phyloP scores from a whole-genome alignment of 1,140 invertebrate species.

The Sitobion miscanthi region DNA sequence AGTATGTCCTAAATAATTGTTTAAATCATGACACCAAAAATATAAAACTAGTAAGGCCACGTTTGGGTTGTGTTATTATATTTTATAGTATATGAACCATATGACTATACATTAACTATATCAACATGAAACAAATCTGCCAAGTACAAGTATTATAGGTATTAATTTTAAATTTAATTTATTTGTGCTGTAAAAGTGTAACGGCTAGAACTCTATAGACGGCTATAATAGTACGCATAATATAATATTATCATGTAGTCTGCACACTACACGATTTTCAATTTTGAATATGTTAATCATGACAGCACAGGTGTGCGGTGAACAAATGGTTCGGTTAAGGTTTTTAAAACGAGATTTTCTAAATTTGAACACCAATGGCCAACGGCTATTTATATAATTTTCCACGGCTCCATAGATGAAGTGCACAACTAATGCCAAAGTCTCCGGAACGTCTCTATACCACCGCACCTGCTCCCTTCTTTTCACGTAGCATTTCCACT shows the following conservation, averaged over 20 bases:
- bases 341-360: constrained; percentile 47
- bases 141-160: neutral
- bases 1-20: neutral
- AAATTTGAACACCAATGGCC: constrained; percentile 53
- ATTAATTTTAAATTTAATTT: neutral
- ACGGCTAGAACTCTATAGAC: neutral
- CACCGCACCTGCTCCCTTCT: constrained; percentile 48
- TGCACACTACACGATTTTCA: neutral
- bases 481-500: neutral
- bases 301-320: constrained; percentile 29
- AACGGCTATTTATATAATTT: constrained; percentile 54
- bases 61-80: neutral
- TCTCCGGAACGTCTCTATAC: constrained; percentile 50
- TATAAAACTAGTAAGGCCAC: neutral
- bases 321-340: constrained; percentile 17
- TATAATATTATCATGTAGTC: neutral
- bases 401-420: constrained; percentile 56
- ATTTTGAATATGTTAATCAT: constrained; percentile 29
- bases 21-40: neutral
- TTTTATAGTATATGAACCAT: neutral
- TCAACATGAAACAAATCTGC: neutral
- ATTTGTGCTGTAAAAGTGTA: neutral
- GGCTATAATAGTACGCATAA: neutral
- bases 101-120: no score
- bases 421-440: constrained; percentile 53